Percentiles rank a stretch among this genome's conserved stretches.
Conservation (phyloP, 2,888 invertebrate genomes). For the Cryptocephalus primarius region DNA sequence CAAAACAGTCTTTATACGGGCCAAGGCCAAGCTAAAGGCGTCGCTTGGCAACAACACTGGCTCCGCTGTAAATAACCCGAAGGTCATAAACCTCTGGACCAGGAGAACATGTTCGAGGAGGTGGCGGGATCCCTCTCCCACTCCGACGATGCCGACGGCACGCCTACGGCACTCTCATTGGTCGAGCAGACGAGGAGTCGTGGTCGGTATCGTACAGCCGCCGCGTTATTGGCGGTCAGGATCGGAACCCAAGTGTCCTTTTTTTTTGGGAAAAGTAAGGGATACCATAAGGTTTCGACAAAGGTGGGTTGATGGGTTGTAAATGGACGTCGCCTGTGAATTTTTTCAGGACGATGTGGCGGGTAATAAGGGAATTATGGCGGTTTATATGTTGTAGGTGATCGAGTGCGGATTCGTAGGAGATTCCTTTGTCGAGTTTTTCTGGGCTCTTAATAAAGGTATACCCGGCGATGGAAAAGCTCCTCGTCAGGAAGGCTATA, state of each 20-base stretch:
- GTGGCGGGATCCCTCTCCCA: conserved; percentile 2
- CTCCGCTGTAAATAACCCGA: conserved; percentile 8
- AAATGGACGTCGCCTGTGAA: conserved; percentile 1
- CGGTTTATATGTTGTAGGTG: too few relatives aligned
- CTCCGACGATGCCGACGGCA: background rate
- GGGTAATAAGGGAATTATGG: too few relatives aligned
- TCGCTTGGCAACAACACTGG: conserved; percentile 14
- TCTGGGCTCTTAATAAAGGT: too few relatives aligned
- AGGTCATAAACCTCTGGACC: conserved; percentile 13
- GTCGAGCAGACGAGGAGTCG: background rate
- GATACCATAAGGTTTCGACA: background rate
- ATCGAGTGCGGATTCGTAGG: too few relatives aligned
- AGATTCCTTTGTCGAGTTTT: too few relatives aligned
- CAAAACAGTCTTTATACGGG: background rate
- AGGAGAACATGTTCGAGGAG: conserved; percentile 9
- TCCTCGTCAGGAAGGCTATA: too few relatives aligned
- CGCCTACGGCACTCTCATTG: background rate
- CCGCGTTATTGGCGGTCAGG: background rate
- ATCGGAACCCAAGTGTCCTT: background rate
- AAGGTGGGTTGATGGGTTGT: too few relatives aligned
- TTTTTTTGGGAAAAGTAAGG: conserved; percentile 3
- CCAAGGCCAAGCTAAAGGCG: conserved; percentile 10
- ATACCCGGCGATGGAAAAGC: too few relatives aligned
- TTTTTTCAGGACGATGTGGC: background rate
- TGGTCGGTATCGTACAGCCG: background rate